Percentiles rank a stretch among this genome's conserved stretches.
Evolutionary conservation across 1,140 invertebrate species (phyloP).

Genomic region (Monomorium pharaonis): DNA sequence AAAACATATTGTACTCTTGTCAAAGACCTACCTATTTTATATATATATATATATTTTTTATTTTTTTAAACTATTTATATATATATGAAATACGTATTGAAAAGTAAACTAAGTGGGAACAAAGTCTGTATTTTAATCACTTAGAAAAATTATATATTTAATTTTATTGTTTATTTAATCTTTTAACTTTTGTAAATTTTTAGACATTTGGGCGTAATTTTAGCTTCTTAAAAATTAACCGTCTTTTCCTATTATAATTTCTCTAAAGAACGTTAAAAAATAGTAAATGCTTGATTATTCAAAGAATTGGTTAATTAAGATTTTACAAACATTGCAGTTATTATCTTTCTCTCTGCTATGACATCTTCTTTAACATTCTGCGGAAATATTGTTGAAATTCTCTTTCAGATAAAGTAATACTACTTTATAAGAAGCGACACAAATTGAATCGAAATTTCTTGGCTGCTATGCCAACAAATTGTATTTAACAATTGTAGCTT

Average conservation of each 20-base stretch:
- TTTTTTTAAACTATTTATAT: no score
- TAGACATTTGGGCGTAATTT: no score
- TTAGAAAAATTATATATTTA: no score
- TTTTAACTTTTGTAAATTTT: no score
- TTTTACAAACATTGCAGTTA: background rate
- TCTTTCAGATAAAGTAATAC: slow-evolving; percentile 9
- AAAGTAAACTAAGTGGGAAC: no score
- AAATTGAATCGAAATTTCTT: slow-evolving; percentile 38
- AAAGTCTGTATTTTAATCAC: no score
- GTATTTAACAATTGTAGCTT: slow-evolving; percentile 13
- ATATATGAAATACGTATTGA: no score
- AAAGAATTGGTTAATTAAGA: background rate
- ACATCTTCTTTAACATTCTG: background rate
- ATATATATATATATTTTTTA: no score
- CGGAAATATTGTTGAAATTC: slow-evolving; percentile 6
- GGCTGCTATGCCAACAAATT: slow-evolving; percentile 16
- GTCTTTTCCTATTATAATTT: background rate
- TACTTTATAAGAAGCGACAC: background rate
- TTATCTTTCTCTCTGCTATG: background rate
- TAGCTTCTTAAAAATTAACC: no score
- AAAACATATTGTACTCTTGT: background rate
- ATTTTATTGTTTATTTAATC: no score
- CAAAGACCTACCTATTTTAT: no score
- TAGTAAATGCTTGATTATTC: background rate
- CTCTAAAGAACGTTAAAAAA: background rate